A percentile compares a stretch with the other conserved stretches of the same genome.
phyloP scores from a whole-genome alignment of 2,797 vertebrate genomes.

The Sebastes elongatus region DNA sequence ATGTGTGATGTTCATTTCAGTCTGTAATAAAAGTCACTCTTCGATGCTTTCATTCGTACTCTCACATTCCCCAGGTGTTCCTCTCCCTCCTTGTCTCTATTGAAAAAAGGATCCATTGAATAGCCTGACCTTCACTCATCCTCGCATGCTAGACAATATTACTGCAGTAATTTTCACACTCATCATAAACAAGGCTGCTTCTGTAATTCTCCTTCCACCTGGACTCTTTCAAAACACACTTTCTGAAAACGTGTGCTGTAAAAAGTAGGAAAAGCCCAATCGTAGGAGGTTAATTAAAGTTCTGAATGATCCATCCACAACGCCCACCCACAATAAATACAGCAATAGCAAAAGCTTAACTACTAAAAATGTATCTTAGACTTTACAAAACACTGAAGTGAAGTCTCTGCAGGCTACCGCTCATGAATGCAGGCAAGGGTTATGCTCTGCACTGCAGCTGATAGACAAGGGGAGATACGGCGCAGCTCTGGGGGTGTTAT shows the following conservation, averaged over 20 bases:
- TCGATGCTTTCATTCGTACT: slow-evolving; percentile 1
- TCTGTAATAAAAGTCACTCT: slow-evolving; percentile 11
- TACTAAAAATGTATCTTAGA: slow-evolving; percentile 25
- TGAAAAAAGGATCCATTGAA: slow-evolving; percentile 26
- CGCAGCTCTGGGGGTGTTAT: slow-evolving; percentile 9
- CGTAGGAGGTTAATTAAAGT: slow-evolving; percentile 34
- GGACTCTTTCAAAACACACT: slow-evolving; percentile 33
- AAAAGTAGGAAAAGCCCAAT: slow-evolving; percentile 32
- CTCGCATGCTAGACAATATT: slow-evolving; percentile 27
- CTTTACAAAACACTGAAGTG: slow-evolving; percentile 25
- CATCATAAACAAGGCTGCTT: slow-evolving; percentile 34
- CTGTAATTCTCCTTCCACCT: slow-evolving; percentile 22
- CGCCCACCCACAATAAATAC: slow-evolving; percentile 42
- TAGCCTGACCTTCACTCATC: slow-evolving; percentile 44
- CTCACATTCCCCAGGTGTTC: background rate
- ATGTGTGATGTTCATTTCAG: background rate
- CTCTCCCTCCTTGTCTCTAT: slow-evolving; percentile 3
- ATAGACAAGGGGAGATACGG: slow-evolving; percentile 18
- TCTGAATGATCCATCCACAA: slow-evolving; percentile 24
- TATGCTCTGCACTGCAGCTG: slow-evolving; percentile 27
- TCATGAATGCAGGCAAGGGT: slow-evolving; percentile 10
- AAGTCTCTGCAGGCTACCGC: slow-evolving; percentile 22
- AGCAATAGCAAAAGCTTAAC: slow-evolving; percentile 27
- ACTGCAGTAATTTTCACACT: slow-evolving; percentile 22
- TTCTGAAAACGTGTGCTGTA: slow-evolving; percentile 6